Base-by-base conservation (phyloP, 2,888 invertebrate species). In the Folsomia manolachei region DNA sequence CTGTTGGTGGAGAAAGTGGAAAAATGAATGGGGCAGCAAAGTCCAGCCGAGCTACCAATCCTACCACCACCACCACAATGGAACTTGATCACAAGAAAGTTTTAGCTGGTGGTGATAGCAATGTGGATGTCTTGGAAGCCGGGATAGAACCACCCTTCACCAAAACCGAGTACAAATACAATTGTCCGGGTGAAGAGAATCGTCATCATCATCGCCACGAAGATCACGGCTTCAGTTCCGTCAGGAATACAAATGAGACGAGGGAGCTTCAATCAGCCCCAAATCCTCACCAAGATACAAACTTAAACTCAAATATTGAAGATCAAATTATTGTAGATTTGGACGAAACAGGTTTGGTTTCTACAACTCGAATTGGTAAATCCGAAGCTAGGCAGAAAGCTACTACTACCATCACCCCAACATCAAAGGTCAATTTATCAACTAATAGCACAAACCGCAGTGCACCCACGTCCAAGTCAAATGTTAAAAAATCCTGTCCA, bases 141-240 rank as follows among this genome's bases (percentile, higher is more conserved):
- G 81, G 81, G 19, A 1, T 74, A 53, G 81, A 81, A 53, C 73
- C 75, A 23, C 77, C 78, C 4, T 78, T 79, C 62, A 75, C 75
- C 0, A 76, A 73, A 56, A 77, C 74, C 56, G 63, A 70, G 1
- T 75, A 73, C 52, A 79, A 80, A 63, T 78, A 75, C 63, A 72
- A 72, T 63, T 79, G 78, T 70, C 78, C 79, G 1, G 75, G 70
- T 67, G 75, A 77, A 52, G 64, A 74, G 60, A 61, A 71, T 71
- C 67, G 70, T 71, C 74, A 70, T 61, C 65, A 63, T 62, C n/a
- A 27, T 52, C 25, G 52, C 23, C 18, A 70, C 27, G 25, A 56
- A 19, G n/a, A 27, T 25, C 26, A 39, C 2, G 25, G 24, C 52
- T 53, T 26, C 60, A 19, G 18, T 19, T 63, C 70, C 51, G 70